These are phyloP conservation scores for Notarius quadriscutis DNA, from an alignment of 2,113 vertebrate species.

Conservation along the genomic window DNA sequence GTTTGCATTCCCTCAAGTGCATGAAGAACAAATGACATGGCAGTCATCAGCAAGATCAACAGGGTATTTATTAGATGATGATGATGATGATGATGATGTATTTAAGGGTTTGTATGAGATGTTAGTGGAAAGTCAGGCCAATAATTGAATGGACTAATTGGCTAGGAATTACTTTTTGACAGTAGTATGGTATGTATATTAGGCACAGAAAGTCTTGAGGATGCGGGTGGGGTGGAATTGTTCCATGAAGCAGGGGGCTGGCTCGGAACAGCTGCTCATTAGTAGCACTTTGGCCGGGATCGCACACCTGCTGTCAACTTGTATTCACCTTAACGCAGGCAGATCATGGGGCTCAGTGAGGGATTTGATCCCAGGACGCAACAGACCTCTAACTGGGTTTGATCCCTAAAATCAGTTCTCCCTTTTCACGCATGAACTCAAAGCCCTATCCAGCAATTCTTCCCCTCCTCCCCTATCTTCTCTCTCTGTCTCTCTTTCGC, in stretches of 20 bases:
- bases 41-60: not conserved
- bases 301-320: conserved; percentile 45
- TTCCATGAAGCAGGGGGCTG: conserved; percentile 28
- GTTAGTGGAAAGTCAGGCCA: not conserved
- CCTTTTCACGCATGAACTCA: conserved; percentile 77
- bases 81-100: not conserved
- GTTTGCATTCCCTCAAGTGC: not conserved
- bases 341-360: conserved; percentile 75
- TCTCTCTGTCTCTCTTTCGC: conserved; percentile 28
- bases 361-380: conserved; percentile 65
- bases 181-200: conserved; percentile 20
- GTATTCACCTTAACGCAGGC: conserved; percentile 67
- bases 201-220: not conserved
- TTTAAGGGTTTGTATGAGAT: not conserved
- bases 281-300: conserved; percentile 40
- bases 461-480: conserved; percentile 39
- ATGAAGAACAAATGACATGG: not conserved
- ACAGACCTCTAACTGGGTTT: conserved; percentile 70
- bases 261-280: conserved; percentile 48
- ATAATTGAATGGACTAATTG: not conserved
- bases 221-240: conserved; percentile 33
- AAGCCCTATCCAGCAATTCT: conserved; percentile 61
- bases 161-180: not conserved
- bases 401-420: conserved; percentile 75
- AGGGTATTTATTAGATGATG: not conserved